phyloP scores from a whole-genome alignment of 2,888 invertebrate genomes.

The Oxystoma pomonae region DNA sequence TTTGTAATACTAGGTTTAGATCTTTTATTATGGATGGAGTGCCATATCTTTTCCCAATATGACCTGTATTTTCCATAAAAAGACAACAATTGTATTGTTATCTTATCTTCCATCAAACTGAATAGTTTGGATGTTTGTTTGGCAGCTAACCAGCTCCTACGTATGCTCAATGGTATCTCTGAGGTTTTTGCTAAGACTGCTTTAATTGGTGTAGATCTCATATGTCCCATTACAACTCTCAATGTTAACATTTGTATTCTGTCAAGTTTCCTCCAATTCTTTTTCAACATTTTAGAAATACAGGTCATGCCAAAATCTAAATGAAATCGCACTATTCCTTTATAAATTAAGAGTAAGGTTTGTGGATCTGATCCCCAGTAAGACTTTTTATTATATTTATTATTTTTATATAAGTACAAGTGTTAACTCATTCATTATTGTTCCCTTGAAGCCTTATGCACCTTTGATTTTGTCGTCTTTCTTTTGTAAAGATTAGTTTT shows the following conservation, averaged over 20 bases:
- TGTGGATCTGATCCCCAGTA: background rate
- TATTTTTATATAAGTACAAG: background rate
- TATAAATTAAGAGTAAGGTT: background rate
- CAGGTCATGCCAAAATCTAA: background rate
- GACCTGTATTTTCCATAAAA: too few species aligned
- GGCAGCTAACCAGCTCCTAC: background rate
- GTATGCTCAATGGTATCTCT: background rate
- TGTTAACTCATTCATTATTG: background rate
- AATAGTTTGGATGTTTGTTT: conserved; percentile 7
- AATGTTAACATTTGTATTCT: background rate
- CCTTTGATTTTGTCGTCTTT: too few species aligned
- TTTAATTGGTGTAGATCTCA: background rate
- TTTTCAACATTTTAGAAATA: background rate
- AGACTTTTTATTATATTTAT: background rate
- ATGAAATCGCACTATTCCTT: background rate
- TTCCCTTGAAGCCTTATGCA: too few species aligned
- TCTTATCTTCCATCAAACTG: too few species aligned
- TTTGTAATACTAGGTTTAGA: too few species aligned
- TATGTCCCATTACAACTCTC: background rate
- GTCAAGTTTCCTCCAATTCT: too few species aligned
- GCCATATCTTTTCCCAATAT: too few species aligned
- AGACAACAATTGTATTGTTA: too few species aligned
- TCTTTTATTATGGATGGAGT: too few species aligned
- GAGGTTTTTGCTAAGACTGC: background rate
- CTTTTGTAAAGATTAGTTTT: background rate